Evolutionary conservation across 2,888 invertebrate species (phyloP), one percentile per base, ranked within the genome.

Genomic region (Tortricodes alternella): DNA sequence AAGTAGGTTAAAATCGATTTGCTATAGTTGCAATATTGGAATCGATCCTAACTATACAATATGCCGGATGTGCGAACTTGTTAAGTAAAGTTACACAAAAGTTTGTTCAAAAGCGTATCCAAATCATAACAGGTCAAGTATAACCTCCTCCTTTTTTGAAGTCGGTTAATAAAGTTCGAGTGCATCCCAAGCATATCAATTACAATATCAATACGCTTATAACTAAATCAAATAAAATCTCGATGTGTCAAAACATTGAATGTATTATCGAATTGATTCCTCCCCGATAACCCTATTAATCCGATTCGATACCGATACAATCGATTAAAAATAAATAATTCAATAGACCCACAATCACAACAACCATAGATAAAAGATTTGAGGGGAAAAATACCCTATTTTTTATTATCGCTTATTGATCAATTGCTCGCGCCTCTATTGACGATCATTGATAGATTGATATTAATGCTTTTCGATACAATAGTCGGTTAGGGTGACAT

Each of bases 391-490:
- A 68, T 73, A 71, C 75, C 77, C 74, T 70, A 68, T 78, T 79
- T 78, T 76, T 81, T 78, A 78, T 80, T 84, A 85, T 85, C 73
- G 79, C 71, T 78, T 80, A 83, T 85, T 83, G 88, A 79, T 82
- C 78, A 76, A 79, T 80, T 76, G 81, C 86, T 90, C 89, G 85
- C 90, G 89, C 89, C 89, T 84, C 74, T 75, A 83, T 83, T 83
- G 83, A 80, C 74, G 73, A 79, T 78, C 87, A 90, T 89, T 89
- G 89, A 89, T 89, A 87, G 84, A 89, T 89, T 86, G 87, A 83
- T 86, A 87, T 86, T 85, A 84, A 88, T 86, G 80, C 71, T 64
- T 37, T 41, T 38, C 32, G 27, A 44, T 37, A 53, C 46, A 53
- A 59, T 53, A 65, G 67, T 66, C 66, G 70, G 70, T 78, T 83